These are phyloP conservation scores for Triplophysa rosa DNA, from an alignment of 2,113 vertebrate genomes.

Conservation along the genomic window DNA sequence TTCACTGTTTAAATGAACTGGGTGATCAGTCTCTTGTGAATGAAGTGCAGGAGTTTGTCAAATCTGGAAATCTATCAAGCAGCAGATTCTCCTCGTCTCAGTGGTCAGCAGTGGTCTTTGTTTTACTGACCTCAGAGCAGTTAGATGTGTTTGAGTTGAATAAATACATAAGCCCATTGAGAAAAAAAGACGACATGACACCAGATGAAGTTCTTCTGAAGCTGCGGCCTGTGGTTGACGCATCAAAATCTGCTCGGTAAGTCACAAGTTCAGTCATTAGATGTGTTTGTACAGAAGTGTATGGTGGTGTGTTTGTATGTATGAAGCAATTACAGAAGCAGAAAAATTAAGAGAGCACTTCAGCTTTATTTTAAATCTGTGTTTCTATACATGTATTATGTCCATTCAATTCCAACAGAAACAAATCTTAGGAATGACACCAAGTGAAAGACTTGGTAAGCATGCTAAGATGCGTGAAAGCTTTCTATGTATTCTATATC, in stretches of 20 bases:
- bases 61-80: background rate
- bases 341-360: too few relatives aligned
- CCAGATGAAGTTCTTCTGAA: background rate
- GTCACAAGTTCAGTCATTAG: background rate
- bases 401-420: too few relatives aligned
- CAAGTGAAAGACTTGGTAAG: too few relatives aligned
- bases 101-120: background rate
- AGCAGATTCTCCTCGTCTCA: background rate
- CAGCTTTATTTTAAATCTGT: too few relatives aligned
- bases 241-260: background rate
- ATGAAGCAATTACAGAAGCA: too few relatives aligned
- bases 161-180: background rate
- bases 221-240: background rate
- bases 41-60: background rate
- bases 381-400: too few relatives aligned
- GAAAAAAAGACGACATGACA: background rate
- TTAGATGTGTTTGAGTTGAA: background rate
- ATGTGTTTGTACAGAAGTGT: too few relatives aligned
- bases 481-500: too few relatives aligned
- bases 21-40: background rate
- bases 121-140: background rate
- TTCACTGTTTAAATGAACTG: slow-evolving; percentile 1
- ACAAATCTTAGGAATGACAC: too few relatives aligned
- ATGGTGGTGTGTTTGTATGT: too few relatives aligned
- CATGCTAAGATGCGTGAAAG: too few relatives aligned